These are phyloP conservation scores for Halcyon senegalensis DNA, from an alignment of 2,113 vertebrate genomes.

Conservation along the genomic window DNA sequence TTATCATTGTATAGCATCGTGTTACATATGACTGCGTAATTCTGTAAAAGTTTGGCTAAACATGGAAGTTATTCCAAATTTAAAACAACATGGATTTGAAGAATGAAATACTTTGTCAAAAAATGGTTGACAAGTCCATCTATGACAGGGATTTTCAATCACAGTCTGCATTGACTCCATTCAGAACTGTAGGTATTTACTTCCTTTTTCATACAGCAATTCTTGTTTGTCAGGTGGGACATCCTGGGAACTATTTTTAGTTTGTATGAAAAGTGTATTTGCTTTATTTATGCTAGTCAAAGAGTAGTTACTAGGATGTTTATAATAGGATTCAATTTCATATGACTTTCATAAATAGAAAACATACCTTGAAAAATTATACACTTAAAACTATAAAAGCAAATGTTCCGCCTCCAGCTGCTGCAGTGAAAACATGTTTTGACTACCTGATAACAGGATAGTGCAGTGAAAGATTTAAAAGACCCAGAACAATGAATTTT, in stretches of 20 bases:
- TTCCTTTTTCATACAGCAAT: not conserved
- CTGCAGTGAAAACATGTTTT: not conserved
- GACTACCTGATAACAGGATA: not conserved
- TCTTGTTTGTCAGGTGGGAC: not conserved
- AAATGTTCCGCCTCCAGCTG: not conserved
- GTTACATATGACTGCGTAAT: not conserved
- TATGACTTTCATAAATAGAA: not conserved
- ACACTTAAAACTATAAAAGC: not conserved
- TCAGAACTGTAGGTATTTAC: not conserved
- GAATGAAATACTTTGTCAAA: not conserved
- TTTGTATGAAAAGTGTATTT: not conserved
- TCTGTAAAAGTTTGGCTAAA: not conserved
- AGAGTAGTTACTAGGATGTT: not conserved
- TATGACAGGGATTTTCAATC: not conserved
- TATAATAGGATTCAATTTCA: not conserved
- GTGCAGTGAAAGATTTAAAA: not conserved
- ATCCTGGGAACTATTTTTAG: not conserved
- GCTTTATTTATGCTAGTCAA: not conserved
- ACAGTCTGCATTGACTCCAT: not conserved
- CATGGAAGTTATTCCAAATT: not conserved
- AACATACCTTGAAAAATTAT: not conserved
- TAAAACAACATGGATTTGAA: not conserved
- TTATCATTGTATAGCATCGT: not conserved
- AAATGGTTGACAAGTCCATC: not conserved
- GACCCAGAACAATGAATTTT: not conserved